phyloP scores from a whole-genome alignment of 2,113 vertebrate species.

The Noctilio leporinus region DNA sequence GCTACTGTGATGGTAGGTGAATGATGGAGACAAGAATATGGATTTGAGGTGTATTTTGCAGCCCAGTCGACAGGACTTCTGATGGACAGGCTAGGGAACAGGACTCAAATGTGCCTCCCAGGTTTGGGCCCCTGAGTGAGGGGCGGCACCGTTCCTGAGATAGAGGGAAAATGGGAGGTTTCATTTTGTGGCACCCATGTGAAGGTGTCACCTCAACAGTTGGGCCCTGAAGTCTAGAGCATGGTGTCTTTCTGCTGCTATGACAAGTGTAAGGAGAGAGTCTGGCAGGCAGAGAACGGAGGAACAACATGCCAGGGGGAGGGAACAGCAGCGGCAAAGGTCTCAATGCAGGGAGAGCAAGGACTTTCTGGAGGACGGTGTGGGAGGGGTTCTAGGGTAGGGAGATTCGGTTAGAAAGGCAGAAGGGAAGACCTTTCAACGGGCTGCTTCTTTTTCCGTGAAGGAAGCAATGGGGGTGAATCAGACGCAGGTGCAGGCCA shows the following conservation, averaged over 20 bases:
- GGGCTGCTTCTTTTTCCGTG: not conserved
- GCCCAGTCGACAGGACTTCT: not conserved
- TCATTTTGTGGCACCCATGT: no score
- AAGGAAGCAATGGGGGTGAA: not conserved
- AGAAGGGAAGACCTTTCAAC: not conserved
- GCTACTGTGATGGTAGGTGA: not conserved
- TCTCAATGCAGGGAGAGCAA: no score
- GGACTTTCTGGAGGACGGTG: not conserved
- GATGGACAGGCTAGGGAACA: not conserved
- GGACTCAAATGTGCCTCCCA: not conserved
- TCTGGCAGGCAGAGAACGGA: not conserved
- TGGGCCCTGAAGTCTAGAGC: not conserved
- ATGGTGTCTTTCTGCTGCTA: not conserved
- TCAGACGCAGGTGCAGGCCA: not conserved
- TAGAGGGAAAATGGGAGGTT: not conserved
- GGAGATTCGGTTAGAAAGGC: not conserved
- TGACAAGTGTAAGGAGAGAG: not conserved
- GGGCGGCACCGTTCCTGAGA: accelerated
- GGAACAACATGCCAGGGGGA: no score
- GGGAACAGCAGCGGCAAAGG: not conserved
- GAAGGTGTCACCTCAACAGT: not conserved
- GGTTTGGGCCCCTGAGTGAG: not conserved
- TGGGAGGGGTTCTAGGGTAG: accelerated
- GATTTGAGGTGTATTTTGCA: not conserved
- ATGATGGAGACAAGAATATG: accelerated